Evolutionary conservation across 2,888 invertebrate species (phyloP), one percentile per base, ranked within the genome.

Genomic region (Agrenia bidenticulata): DNA sequence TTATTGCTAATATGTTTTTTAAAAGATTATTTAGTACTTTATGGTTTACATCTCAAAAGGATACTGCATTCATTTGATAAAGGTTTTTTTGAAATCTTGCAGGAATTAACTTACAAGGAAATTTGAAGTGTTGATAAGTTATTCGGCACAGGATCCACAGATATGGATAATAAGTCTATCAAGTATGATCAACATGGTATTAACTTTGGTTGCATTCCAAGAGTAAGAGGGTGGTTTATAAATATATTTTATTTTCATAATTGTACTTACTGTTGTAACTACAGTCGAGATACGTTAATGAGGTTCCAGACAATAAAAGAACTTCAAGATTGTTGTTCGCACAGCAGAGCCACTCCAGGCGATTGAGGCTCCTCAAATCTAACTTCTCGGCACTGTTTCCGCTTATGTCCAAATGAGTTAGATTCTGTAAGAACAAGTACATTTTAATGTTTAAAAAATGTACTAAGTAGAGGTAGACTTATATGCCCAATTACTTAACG

Each of bases 321-420:
- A 91, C 88, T 72, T 87, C 87, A 62, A 92, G 82, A 67, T 85
- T 82, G 80, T 92, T 92, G 79, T 88, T 85, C 26, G 88, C 88
- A 77, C 91, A 92, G 75, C 89, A 87, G 39, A 92, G 81, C 72
- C 87, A 87, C 77, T 90, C 87, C 57, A 92, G 82, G 67, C 89
- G 88, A 24, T 88, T 87, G 60, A 92, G 82, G 2, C 92, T 90
- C 59, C 89, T 87, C 75, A 92, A 83, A 77, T 92, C 91, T 77
- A 92, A 81, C 75, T 88, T 88, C 79, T 91, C 91, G 75, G 92
- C 90, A 73, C 85, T 86, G 78, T 92, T 92, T 81, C 91, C 88
- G 73, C 90, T 91, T 59, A 92, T 87, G 78, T 92, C 92, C 78
- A 92, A 80, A 74, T 90, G 74, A 2, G 77, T 77, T 57, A 77